Conservation (phyloP, 1,140 invertebrate genomes). For the Pachypeltis micranthus region DNA sequence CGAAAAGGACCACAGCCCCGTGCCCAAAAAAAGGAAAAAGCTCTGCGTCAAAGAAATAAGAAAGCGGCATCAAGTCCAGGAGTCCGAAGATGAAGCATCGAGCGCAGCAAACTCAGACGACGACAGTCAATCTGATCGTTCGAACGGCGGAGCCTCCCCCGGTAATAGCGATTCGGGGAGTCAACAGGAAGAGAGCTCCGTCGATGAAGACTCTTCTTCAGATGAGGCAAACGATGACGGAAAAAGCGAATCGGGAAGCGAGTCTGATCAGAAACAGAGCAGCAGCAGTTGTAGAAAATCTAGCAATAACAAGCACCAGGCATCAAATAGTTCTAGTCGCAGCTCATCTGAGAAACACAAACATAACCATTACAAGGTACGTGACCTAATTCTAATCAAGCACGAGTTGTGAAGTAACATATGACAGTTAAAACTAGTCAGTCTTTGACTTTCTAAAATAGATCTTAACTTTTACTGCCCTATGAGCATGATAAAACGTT, state of each 20-base stretch:
- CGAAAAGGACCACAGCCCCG: constrained; percentile 8
- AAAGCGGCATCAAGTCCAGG: constrained; percentile 19
- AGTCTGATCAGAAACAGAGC: constrained; percentile 1
- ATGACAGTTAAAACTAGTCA: no score
- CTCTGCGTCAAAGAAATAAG: constrained; percentile 25
- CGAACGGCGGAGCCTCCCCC: no score
- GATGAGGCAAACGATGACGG: not conserved
- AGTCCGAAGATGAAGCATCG: constrained; percentile 26
- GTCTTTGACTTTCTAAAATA: no score
- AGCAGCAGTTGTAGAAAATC: not conserved
- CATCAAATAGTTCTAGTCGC: not conserved
- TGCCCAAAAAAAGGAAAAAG: constrained; percentile 23
- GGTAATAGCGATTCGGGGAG: no score
- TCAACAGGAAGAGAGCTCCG: no score
- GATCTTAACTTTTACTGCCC: no score
- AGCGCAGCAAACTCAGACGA: no score
- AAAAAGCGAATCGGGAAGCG: not conserved
- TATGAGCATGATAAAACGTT: no score
- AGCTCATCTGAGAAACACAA: constrained; percentile 10
- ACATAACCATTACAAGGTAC: not conserved
- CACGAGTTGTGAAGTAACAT: no score
- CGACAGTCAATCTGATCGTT: no score
- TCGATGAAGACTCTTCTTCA: not conserved
- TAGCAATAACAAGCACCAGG: not conserved
- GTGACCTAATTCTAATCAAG: no score